These are phyloP conservation scores for Ceryle rudis DNA, from an alignment of 2,797 vertebrate genomes.

Conservation along the genomic window DNA sequence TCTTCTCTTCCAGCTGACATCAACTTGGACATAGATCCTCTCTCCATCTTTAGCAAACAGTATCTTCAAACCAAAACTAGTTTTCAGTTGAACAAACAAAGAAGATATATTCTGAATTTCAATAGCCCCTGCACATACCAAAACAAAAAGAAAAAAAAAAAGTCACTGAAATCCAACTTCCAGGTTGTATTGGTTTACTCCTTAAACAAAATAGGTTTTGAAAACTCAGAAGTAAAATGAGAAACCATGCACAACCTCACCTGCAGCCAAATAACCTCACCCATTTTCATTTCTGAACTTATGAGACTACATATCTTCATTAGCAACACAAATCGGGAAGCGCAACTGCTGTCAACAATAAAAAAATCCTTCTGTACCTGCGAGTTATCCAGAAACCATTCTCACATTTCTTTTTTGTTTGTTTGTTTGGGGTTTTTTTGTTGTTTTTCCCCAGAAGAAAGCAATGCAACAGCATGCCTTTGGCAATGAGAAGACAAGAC, in stretches of 20 bases:
- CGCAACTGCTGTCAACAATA: neutral
- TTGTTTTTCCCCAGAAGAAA: neutral
- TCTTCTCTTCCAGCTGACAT: conserved; percentile 88
- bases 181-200: neutral
- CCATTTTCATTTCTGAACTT: neutral
- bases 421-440: neutral
- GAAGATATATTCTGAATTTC: conserved; percentile 91
- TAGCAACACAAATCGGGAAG: neutral
- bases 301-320: neutral
- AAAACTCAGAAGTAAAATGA: neutral
- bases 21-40: conserved; percentile 91
- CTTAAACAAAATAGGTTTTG: neutral
- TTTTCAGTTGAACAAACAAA: conserved; percentile 90
- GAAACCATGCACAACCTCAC: neutral
- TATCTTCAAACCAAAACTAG: conserved; percentile 89
- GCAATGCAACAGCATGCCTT: neutral
- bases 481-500: neutral
- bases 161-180: neutral
- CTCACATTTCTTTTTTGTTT: neutral
- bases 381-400: neutral
- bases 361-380: neutral
- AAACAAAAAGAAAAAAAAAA: conserved; percentile 21
- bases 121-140: conserved; percentile 80
- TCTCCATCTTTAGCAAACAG: conserved; percentile 89
- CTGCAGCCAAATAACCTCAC: neutral